These are phyloP conservation scores for Epinotia nisella DNA, from an alignment of 2,888 invertebrate species.

Conservation along the genomic window DNA sequence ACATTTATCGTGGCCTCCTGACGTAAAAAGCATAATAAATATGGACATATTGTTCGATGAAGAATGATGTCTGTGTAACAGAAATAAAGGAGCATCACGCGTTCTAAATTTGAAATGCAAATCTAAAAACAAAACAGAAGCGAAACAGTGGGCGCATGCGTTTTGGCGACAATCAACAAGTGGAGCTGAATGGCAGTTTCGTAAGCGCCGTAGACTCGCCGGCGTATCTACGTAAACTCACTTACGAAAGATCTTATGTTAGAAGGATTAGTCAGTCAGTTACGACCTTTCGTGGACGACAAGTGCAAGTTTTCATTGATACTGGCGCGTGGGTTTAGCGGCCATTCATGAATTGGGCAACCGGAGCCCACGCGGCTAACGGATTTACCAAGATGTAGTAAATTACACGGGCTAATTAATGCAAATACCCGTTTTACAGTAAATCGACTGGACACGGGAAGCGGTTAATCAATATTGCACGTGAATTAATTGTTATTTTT, in stretches of 20 bases:
- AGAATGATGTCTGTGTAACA: neutral
- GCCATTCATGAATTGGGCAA: conserved; percentile 83
- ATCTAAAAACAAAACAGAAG: conserved; percentile 31
- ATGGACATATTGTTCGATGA: neutral
- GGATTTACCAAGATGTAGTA: conserved; percentile 62
- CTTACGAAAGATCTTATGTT: neutral
- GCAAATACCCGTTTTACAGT: conserved; percentile 67
- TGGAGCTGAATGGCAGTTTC: conserved; percentile 67
- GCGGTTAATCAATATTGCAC: conserved; percentile 57
- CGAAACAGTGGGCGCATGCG: conserved; percentile 30
- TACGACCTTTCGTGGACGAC: neutral
- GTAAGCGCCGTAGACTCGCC: conserved; percentile 69
- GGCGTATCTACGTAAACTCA: conserved; percentile 63
- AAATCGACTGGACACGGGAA: conserved; percentile 66
- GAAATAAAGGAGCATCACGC: conserved; percentile 16
- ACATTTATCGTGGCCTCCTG: too few species aligned
- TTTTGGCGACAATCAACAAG: conserved; percentile 47
- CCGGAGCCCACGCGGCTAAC: conserved; percentile 73
- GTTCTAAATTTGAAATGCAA: conserved; percentile 30
- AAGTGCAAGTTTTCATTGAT: conserved; percentile 75
- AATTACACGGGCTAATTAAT: conserved; percentile 77
- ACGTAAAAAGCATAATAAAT: too few species aligned
- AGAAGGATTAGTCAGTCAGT: neutral
- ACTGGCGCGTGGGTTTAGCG: conserved; percentile 70
- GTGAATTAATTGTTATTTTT: conserved; percentile 45